phyloP scores from a whole-genome alignment of 2,797 vertebrate genomes.

The Benthosema pterotum region DNA sequence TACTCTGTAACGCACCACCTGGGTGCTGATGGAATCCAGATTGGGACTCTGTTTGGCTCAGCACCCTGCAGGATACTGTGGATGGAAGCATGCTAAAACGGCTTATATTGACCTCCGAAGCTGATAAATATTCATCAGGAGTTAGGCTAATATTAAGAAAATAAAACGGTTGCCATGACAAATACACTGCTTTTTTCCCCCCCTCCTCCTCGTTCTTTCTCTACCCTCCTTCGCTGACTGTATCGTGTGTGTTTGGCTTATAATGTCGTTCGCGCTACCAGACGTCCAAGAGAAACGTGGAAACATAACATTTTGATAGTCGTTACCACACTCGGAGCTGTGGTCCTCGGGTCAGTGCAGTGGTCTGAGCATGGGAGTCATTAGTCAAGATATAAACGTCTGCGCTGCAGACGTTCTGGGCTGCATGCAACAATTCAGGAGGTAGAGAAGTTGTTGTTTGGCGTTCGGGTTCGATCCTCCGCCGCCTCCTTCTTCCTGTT shows the following conservation, averaged over 20 bases:
- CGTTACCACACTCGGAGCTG: not conserved
- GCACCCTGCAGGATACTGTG: conserved; percentile 81
- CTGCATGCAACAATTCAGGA: no score
- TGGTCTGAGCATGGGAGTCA: not conserved
- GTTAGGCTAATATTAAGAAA: conserved; percentile 82
- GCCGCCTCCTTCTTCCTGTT: no score
- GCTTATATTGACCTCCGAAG: conserved; percentile 82
- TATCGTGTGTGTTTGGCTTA: conserved; percentile 12
- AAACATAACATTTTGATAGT: conserved; percentile 14
- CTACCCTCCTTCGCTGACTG: conserved; percentile 11
- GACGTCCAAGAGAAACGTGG: conserved; percentile 28
- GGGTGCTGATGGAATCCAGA: conserved; percentile 86
- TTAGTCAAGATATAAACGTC: conserved; percentile 5
- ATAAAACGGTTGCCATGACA: conserved; percentile 82
- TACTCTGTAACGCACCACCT: conserved; percentile 70
- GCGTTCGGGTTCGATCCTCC: no score
- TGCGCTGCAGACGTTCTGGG: not conserved
- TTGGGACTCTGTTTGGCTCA: conserved; percentile 78
- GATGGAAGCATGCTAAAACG: conserved; percentile 79
- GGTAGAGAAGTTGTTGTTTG: no score
- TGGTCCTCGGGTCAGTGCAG: not conserved
- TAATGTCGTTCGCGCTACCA: conserved; percentile 20
- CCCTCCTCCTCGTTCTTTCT: not conserved
- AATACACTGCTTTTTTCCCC: conserved; percentile 74
- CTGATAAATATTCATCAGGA: conserved; percentile 87